phyloP scores from a whole-genome alignment of 1,140 invertebrate species.

The Galendromus occidentalis region DNA sequence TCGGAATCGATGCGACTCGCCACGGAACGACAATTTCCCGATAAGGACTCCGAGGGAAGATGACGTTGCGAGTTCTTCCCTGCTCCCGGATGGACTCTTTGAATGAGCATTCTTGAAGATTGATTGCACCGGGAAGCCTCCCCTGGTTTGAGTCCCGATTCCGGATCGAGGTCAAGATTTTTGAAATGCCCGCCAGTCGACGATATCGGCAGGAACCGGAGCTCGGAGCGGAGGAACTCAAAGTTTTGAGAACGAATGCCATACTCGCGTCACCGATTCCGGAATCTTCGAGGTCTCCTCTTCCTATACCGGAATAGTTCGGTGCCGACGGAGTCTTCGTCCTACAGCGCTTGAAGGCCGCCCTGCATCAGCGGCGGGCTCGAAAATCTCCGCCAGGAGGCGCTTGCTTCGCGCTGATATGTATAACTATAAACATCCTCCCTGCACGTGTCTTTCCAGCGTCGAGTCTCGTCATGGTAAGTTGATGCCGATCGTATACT shows the following conservation, averaged over 20 bases:
- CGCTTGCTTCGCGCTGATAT: neutral
- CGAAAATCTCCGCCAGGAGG: neutral
- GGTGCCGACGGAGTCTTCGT: too few species aligned
- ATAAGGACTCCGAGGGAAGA: too few species aligned
- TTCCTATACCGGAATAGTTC: too few species aligned
- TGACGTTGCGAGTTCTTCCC: neutral
- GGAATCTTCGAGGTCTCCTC: neutral
- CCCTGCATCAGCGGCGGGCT: neutral
- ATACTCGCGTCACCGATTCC: neutral
- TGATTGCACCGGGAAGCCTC: neutral
- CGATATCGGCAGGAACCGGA: neutral
- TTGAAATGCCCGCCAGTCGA: neutral
- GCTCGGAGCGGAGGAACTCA: neutral
- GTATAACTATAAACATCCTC: neutral
- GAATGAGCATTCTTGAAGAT: neutral
- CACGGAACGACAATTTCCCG: neutral
- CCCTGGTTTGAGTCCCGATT: neutral
- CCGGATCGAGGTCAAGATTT: neutral
- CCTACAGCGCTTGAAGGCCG: too few species aligned
- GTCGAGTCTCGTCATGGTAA: too few species aligned
- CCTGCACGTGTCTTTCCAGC: neutral
- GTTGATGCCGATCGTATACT: too few species aligned
- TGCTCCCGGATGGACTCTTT: neutral
- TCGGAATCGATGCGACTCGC: neutral
- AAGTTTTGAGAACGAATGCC: neutral